Percentiles rank a stretch among this genome's conserved stretches.
Conservation (phyloP, 2,113 vertebrate genomes). For the Chroicocephalus ridibundus region DNA sequence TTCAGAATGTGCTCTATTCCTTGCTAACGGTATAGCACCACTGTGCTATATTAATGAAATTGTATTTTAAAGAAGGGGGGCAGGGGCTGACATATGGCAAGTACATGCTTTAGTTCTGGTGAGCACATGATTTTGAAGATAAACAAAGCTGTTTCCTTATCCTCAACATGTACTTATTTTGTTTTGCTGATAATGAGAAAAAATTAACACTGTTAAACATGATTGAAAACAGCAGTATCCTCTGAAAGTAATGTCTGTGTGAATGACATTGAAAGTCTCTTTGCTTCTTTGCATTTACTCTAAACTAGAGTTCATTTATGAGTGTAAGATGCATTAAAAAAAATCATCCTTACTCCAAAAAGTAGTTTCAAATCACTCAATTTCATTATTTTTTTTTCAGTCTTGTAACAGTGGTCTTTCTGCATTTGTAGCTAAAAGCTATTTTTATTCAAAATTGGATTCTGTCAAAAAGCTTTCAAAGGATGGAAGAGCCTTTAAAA, state of each 20-base stretch:
- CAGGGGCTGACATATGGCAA: constrained; percentile 12
- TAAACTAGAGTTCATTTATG: background rate
- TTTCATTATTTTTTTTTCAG: background rate
- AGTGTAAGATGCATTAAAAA: background rate
- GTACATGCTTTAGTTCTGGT: constrained; percentile 44
- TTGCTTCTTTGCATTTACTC: background rate
- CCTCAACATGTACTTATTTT: constrained; percentile 27
- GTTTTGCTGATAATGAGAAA: constrained; percentile 56
- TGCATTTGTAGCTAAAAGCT: background rate
- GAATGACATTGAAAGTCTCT: background rate
- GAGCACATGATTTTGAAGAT: constrained; percentile 44
- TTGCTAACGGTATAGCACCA: background rate
- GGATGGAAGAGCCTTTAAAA: background rate
- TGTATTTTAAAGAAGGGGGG: constrained; percentile 17
- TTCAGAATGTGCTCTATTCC: constrained; percentile 40
- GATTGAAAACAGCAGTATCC: constrained; percentile 18
- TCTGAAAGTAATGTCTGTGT: background rate
- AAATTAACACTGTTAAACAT: constrained; percentile 25
- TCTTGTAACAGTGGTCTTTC: background rate
- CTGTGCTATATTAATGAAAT: constrained; percentile 29
- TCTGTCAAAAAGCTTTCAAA: background rate
- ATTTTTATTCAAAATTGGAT: constrained; percentile 2
- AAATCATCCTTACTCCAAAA: background rate
- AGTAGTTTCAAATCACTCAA: background rate
- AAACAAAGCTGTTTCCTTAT: constrained; percentile 46